phyloP scores from a whole-genome alignment of 2,113 vertebrate genomes.

The Rutilus rutilus region DNA sequence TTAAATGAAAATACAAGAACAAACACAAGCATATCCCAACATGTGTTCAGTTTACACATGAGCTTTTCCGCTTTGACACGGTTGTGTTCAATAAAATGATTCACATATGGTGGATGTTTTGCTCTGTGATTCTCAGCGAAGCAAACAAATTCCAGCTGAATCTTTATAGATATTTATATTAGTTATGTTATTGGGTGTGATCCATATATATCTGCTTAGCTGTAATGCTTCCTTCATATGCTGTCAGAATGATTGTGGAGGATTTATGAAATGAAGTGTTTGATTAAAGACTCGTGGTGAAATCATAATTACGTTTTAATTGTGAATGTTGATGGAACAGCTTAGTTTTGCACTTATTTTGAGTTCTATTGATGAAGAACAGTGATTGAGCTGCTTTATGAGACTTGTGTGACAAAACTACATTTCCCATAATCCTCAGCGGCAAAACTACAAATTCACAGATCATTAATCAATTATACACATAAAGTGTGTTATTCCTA shows the following conservation, averaged over 20 bases:
- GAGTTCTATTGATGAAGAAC: no score
- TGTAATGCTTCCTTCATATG: no score
- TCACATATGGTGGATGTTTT: background rate
- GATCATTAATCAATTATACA: background rate
- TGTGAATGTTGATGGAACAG: no score
- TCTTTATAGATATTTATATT: background rate
- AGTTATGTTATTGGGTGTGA: no score
- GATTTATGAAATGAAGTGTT: no score
- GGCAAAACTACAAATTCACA: background rate
- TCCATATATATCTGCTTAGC: no score
- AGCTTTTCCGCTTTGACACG: background rate
- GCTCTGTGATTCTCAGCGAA: background rate
- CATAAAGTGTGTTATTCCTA: background rate
- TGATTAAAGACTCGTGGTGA: no score
- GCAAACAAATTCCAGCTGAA: background rate
- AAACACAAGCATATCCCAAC: background rate
- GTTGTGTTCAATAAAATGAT: background rate
- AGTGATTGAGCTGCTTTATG: background rate
- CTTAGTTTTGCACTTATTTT: no score
- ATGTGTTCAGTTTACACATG: background rate
- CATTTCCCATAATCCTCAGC: background rate
- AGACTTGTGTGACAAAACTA: background rate
- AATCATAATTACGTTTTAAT: no score
- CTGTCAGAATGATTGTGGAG: no score
- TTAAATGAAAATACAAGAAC: constrained; percentile 2